phyloP scores from a whole-genome alignment of 2,113 vertebrate species.

The Misgurnus anguillicaudatus region DNA sequence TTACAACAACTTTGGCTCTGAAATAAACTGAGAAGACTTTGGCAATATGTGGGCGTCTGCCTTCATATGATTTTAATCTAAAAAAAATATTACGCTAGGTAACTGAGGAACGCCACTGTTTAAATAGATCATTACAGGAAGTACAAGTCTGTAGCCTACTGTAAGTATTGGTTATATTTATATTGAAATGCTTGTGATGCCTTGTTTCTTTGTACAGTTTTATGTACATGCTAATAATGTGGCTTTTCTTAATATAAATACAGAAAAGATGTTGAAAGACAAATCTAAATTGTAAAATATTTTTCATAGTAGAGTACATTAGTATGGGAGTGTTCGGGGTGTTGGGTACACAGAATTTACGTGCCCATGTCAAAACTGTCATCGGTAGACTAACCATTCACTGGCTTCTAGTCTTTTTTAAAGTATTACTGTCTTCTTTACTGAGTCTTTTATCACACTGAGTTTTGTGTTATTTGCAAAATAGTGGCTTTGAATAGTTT shows the following conservation, averaged over 20 bases:
- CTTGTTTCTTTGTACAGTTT: constrained; percentile 96
- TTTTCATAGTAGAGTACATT: constrained; percentile 77
- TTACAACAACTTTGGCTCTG: constrained; percentile 9
- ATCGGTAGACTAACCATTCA: constrained; percentile 61
- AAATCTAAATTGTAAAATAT: constrained; percentile 76
- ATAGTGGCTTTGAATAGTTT: constrained; percentile 78
- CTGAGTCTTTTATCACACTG: constrained; percentile 37
- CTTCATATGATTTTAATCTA: constrained; percentile 2
- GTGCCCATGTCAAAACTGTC: constrained; percentile 75
- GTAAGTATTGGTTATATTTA: constrained; percentile 88
- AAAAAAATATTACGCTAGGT: constrained; percentile 22
- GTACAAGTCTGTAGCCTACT: constrained; percentile 75
- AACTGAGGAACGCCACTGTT: constrained; percentile 63
- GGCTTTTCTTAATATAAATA: constrained; percentile 77
- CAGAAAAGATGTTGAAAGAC: constrained; percentile 55
- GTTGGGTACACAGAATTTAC: constrained; percentile 74
- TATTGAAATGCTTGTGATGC: constrained; percentile 88
- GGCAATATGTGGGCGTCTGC: neutral
- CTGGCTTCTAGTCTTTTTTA: constrained; percentile 67
- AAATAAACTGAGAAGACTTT: constrained; percentile 10
- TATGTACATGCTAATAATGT: constrained; percentile 94
- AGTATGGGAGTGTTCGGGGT: constrained; percentile 67
- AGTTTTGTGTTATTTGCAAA: constrained; percentile 56
- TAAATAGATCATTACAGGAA: constrained; percentile 63
- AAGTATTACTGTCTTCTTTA: constrained; percentile 56